These are phyloP conservation scores for Hyaena hyaena DNA, from an alignment of 2,113 vertebrate species.

Conservation along the genomic window DNA sequence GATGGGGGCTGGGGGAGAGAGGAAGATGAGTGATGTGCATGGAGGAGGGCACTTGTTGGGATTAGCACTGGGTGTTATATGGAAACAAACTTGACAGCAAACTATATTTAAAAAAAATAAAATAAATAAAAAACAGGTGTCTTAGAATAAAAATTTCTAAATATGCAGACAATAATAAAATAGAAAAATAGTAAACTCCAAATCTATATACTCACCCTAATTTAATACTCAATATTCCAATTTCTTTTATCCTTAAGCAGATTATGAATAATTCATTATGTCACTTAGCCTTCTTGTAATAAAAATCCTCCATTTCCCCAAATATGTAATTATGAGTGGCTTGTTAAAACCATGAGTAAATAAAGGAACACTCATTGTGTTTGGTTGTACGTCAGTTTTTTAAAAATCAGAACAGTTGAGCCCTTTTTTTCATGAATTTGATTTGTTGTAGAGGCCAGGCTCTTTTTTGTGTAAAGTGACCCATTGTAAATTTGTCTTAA, in stretches of 20 bases:
- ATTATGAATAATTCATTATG: not conserved
- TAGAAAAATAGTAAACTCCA: not conserved
- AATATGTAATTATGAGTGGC: not conserved
- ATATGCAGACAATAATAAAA: not conserved
- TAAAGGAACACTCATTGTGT: not conserved
- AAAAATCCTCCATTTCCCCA: not conserved
- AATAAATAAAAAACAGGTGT: not conserved
- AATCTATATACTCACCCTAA: not conserved
- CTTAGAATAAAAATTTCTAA: not conserved
- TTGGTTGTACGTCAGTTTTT: not conserved
- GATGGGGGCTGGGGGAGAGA: no score
- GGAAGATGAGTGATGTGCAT: no score
- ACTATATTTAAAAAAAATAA: no score
- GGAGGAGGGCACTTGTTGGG: no score
- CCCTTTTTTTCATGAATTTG: not conserved
- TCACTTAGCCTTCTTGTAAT: not conserved
- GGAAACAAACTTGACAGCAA: no score
- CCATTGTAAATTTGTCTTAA: not conserved
- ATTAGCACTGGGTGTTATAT: no score
- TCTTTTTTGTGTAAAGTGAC: not conserved
- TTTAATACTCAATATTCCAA: not conserved
- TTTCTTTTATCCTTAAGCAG: not conserved
- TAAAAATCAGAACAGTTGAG: not conserved
- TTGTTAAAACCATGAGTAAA: not conserved
- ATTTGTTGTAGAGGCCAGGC: not conserved